phyloP scores from a whole-genome alignment of 2,888 invertebrate species.

The Acanthosepion lycidas region DNA sequence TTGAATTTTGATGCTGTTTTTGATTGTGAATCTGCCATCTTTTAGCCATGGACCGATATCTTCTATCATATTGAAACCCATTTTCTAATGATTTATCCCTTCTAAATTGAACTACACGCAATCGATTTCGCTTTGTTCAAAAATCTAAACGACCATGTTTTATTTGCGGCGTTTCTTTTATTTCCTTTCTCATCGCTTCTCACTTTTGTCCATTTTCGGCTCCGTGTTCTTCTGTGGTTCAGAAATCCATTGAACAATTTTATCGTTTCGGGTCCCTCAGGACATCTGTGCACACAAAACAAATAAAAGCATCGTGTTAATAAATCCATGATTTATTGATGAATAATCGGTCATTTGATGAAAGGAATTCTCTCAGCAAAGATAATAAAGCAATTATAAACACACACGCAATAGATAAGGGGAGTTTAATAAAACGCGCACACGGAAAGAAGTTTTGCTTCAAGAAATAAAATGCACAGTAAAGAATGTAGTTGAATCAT shows the following conservation, averaged over 20 bases:
- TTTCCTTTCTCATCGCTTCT: neutral
- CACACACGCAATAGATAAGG: neutral
- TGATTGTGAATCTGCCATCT: neutral
- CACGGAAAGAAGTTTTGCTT: neutral
- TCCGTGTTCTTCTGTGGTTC: neutral
- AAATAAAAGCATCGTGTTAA: constrained; percentile 17
- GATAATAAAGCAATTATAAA: constrained; percentile 1
- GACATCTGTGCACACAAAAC: neutral
- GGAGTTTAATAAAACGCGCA: neutral
- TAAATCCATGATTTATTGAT: constrained; percentile 22
- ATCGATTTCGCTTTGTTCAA: neutral
- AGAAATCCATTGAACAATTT: neutral
- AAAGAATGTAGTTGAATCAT: neutral
- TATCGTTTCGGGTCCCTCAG: neutral
- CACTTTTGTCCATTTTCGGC: constrained; percentile 4
- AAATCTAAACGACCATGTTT: neutral
- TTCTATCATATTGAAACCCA: neutral
- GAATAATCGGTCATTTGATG: neutral
- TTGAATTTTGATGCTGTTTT: neutral
- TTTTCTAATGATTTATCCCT: neutral
- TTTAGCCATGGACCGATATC: neutral
- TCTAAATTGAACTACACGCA: neutral
- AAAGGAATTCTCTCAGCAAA: neutral
- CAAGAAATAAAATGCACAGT: neutral
- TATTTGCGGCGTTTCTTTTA: neutral